phyloP scores from a whole-genome alignment of 2,888 invertebrate species.

The Apoderus coryli region DNA sequence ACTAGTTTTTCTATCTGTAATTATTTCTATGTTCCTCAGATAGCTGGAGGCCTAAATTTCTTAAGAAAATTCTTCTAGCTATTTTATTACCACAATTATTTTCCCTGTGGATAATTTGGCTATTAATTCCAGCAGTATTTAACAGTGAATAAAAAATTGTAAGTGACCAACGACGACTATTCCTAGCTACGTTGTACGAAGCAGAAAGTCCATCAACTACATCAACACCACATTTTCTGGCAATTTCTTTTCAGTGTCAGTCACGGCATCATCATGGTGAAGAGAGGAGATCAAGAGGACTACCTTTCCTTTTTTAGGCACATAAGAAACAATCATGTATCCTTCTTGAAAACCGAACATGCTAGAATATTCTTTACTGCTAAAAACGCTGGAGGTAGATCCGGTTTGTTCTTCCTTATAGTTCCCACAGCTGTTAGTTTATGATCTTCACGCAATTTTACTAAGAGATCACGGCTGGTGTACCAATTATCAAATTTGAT shows the following conservation, averaged over 20 bases:
- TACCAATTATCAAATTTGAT: slow-evolving; percentile 22
- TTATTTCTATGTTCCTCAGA: no score
- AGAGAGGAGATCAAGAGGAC: slow-evolving; percentile 6
- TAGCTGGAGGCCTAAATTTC: no score
- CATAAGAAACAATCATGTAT: slow-evolving; percentile 1
- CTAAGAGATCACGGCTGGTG: slow-evolving; percentile 15
- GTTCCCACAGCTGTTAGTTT: slow-evolving; percentile 4
- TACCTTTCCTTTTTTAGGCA: slow-evolving; percentile 6
- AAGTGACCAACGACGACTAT: slow-evolving; percentile 16
- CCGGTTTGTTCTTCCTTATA: slow-evolving; percentile 2
- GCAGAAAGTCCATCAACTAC: slow-evolving; percentile 14
- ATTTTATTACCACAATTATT: no score
- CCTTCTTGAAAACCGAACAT: slow-evolving; percentile 5
- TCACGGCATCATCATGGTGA: slow-evolving; percentile 13
- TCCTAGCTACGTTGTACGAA: slow-evolving; percentile 12
- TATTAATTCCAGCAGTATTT: no score
- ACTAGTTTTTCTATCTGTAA: no score
- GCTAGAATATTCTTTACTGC: not conserved
- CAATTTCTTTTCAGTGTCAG: slow-evolving; percentile 15
- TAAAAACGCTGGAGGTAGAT: slow-evolving; percentile 1
- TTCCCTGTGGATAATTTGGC: no score
- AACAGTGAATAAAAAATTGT: slow-evolving; percentile 7
- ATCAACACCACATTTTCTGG: slow-evolving; percentile 20
- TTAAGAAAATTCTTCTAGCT: no score
- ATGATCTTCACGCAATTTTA: slow-evolving; percentile 1